phyloP scores from a whole-genome alignment of 53 echinoderm and acorn worm species.

The Holothuria scabra region DNA sequence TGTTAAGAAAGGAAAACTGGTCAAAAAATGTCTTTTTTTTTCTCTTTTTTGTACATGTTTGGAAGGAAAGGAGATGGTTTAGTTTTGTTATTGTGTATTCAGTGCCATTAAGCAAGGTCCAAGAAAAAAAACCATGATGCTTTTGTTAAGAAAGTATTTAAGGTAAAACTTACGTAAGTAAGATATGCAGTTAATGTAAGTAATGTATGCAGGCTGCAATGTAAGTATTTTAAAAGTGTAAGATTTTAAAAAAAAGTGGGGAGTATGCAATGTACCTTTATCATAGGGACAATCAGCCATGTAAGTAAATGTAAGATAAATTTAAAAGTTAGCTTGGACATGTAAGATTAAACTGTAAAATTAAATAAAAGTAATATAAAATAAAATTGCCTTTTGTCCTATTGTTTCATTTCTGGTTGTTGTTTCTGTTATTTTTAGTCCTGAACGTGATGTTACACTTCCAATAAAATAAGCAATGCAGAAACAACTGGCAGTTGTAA shows the following conservation, averaged over 20 bases:
- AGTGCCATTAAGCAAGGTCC: slow-evolving; percentile 25
- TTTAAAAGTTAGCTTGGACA: slow-evolving; percentile 41
- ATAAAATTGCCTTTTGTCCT: background rate
- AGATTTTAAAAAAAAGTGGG: slow-evolving; percentile 10
- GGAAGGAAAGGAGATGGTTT: background rate
- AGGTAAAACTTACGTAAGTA: background rate
- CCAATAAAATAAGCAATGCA: too few species aligned
- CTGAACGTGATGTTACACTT: too few species aligned
- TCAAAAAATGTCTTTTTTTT: slow-evolving; percentile 6
- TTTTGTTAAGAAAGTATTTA: slow-evolving; percentile 2
- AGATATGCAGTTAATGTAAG: slow-evolving; percentile 14
- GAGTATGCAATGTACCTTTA: slow-evolving; percentile 42
- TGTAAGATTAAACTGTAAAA: slow-evolving; percentile 42
- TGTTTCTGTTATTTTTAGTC: background rate
- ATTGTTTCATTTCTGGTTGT: background rate
- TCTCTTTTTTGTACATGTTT: slow-evolving; percentile 24
- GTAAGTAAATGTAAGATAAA: slow-evolving; percentile 36
- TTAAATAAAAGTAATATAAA: slow-evolving; percentile 49
- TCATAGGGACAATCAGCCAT: slow-evolving; percentile 8
- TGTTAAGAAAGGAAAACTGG: slow-evolving; percentile 24
- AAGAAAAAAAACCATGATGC: background rate
- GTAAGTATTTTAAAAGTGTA: slow-evolving; percentile 22
- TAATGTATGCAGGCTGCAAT: slow-evolving; percentile 34
- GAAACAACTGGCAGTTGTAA: too few species aligned
- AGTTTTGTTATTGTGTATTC: slow-evolving; percentile 23